Percentiles rank a stretch among this genome's conserved stretches.
Conservation (phyloP, 1,140 invertebrate species). For the Euborellia annulipes region DNA sequence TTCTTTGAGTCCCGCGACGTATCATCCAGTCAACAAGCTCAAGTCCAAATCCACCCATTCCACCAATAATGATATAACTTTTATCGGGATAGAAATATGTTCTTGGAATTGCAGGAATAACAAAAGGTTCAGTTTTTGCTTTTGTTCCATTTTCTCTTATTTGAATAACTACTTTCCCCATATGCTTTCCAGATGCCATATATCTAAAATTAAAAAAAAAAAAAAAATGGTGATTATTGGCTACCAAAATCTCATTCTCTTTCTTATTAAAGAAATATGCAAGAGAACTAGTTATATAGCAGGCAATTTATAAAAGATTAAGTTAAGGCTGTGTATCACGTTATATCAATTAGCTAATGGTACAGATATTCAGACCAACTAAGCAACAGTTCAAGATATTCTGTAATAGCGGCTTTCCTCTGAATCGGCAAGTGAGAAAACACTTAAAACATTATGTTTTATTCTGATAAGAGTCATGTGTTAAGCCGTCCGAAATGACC, state of each 20-base stretch:
- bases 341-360: slow-evolving; percentile 79
- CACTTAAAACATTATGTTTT: too few relatives aligned
- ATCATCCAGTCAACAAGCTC: slow-evolving; percentile 79
- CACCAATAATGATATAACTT: slow-evolving; percentile 38
- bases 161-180: slow-evolving; percentile 87
- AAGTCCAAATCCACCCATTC: slow-evolving; percentile 77
- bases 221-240: slow-evolving; percentile 65
- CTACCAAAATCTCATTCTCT: slow-evolving; percentile 58
- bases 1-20: slow-evolving; percentile 53
- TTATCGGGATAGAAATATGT: slow-evolving; percentile 25
- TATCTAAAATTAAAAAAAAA: too few relatives aligned
- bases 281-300: too few relatives aligned
- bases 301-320: too few relatives aligned
- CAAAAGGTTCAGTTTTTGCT: not conserved
- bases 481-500: too few relatives aligned
- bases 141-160: slow-evolving; percentile 37
- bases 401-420: too few relatives aligned
- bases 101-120: not conserved
- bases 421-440: too few relatives aligned
- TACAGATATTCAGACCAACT: slow-evolving; percentile 81
- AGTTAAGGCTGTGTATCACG: slow-evolving; percentile 53
- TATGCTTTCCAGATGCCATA: slow-evolving; percentile 97
- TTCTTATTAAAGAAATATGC: too few relatives aligned
- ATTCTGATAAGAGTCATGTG: too few relatives aligned
- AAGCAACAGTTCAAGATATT: too few relatives aligned